Percentiles rank a stretch among this genome's conserved stretches.
Conservation (phyloP, 2,797 vertebrate species). For the Scolopax rusticola region DNA sequence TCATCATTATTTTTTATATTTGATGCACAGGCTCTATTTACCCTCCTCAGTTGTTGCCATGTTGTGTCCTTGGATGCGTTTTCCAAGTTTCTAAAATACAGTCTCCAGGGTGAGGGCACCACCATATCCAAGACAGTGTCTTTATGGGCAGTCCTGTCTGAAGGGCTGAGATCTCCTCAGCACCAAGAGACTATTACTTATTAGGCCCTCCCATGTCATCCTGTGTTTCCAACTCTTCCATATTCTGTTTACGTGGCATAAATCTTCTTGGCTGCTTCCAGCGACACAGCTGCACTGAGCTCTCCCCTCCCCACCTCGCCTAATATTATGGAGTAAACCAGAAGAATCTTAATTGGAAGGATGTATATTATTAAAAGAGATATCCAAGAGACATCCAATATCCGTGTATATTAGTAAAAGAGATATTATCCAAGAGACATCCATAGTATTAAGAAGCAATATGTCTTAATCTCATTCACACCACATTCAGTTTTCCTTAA, state of each 20-base stretch:
- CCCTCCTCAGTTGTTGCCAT: background rate
- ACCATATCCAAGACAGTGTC: background rate
- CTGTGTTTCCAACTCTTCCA: background rate
- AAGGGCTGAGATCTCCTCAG: background rate
- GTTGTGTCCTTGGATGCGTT: background rate
- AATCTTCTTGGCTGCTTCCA: background rate
- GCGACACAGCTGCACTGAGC: background rate
- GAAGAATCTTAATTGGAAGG: background rate
- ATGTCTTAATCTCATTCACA: conserved; percentile 8
- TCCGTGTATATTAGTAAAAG: background rate
- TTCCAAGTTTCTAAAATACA: background rate
- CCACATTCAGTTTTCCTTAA: background rate
- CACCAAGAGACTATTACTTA: background rate
- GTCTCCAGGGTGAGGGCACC: background rate
- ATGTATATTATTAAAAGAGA: too few relatives aligned
- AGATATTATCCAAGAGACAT: background rate
- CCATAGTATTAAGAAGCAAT: background rate
- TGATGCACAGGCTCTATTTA: background rate
- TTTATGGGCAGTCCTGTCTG: background rate
- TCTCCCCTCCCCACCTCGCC: background rate
- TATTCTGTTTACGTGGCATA: background rate
- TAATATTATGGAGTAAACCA: background rate
- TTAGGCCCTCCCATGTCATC: background rate
- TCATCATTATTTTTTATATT: background rate
- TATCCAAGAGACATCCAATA: too few relatives aligned